Conservation (phyloP, 2,888 invertebrate genomes). For the Lepeophtheirus nordmannii region DNA sequence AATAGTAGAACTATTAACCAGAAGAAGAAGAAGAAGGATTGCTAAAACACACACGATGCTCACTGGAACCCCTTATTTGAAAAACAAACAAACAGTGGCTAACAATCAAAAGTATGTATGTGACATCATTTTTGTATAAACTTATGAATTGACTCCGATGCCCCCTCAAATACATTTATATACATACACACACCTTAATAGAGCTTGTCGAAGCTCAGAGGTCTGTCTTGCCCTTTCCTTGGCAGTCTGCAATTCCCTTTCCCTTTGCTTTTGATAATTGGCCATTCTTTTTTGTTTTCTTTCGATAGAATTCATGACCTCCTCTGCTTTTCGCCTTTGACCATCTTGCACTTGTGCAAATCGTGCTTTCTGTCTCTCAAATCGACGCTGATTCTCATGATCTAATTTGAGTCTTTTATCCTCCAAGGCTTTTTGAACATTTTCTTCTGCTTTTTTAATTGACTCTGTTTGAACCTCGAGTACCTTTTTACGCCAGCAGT, state of each 20-base stretch:
- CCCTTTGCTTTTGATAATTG: background rate
- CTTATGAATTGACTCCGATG: too few relatives aligned
- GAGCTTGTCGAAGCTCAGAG: background rate
- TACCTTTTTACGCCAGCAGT: slow-evolving; percentile 12
- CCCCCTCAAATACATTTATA: too few relatives aligned
- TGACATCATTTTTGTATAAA: too few relatives aligned
- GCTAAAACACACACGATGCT: too few relatives aligned
- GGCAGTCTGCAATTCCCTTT: background rate
- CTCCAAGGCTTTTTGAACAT: background rate
- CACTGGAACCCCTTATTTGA: too few relatives aligned
- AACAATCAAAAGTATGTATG: too few relatives aligned
- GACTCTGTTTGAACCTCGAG: slow-evolving; percentile 11
- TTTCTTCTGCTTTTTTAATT: slow-evolving; percentile 4
- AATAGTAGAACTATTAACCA: too few relatives aligned
- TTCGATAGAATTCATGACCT: background rate
- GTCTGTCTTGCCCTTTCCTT: background rate
- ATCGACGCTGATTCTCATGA: background rate
- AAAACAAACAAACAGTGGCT: too few relatives aligned
- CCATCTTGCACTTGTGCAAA: slow-evolving; percentile 1
- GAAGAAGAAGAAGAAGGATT: too few relatives aligned
- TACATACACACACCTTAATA: background rate
- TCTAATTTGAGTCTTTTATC: background rate
- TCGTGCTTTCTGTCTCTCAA: background rate
- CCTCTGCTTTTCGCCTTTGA: background rate
- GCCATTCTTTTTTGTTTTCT: background rate